phyloP scores from a whole-genome alignment of 2,113 vertebrate genomes.

The Psammodynastes pulverulentus region DNA sequence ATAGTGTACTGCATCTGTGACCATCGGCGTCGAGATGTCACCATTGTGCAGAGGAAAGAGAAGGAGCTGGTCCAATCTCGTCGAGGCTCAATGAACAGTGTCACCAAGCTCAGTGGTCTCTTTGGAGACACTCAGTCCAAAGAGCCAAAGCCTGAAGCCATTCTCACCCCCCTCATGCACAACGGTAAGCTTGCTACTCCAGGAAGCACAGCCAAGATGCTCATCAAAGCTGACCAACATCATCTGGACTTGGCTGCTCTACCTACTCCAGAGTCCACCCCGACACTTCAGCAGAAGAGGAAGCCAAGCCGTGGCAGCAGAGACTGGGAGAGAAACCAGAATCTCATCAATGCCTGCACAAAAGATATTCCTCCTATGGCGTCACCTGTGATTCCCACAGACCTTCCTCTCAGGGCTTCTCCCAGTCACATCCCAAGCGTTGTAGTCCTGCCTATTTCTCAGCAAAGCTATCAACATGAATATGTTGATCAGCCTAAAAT shows the following conservation, averaged over 20 bases:
- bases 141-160: conserved; percentile 89
- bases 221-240: conserved; percentile 96
- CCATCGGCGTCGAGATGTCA: conserved; percentile 85
- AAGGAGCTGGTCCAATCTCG: conserved; percentile 86
- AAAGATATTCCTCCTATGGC: conserved; percentile 90
- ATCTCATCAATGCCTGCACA: conserved; percentile 95
- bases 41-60: conserved; percentile 83
- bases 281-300: conserved; percentile 90
- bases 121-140: conserved; percentile 91
- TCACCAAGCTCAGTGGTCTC: conserved; percentile 93
- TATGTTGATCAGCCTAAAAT: conserved; percentile 94
- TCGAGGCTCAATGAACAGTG: conserved; percentile 94
- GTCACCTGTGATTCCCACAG: conserved; percentile 88
- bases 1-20: conserved; percentile 95
- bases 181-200: conserved; percentile 85
- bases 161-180: conserved; percentile 95
- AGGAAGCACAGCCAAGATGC: conserved; percentile 81
- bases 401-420: conserved; percentile 89
- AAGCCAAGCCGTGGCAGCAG: conserved; percentile 90
- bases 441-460: conserved; percentile 88
- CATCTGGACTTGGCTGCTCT: conserved; percentile 90
- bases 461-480: conserved; percentile 93
- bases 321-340: conserved; percentile 96
- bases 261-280: conserved; percentile 95
- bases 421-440: conserved; percentile 95